Percentiles rank a stretch among this genome's conserved stretches.
phyloP scores from a whole-genome alignment of 1,140 invertebrate species.

The Aleiodes sp. region DNA sequence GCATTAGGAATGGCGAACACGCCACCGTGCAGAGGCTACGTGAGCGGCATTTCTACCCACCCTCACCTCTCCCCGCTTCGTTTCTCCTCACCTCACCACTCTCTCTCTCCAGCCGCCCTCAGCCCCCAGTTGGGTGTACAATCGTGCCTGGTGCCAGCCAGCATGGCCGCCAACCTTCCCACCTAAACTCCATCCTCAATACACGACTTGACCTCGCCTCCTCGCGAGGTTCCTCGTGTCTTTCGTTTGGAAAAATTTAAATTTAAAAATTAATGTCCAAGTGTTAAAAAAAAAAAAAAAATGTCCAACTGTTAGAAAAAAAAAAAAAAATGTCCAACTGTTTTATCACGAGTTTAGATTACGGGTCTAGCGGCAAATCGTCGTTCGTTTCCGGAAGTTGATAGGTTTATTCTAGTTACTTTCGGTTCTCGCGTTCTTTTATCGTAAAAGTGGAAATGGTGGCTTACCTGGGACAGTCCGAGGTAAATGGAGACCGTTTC shows the following conservation, averaged over 20 bases:
- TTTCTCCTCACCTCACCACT: conserved; percentile 49
- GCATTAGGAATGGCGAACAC: conserved; percentile 74
- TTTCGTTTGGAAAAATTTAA: neutral
- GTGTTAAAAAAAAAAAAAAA: neutral
- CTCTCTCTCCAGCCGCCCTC: conserved; percentile 37
- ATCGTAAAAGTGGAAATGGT: neutral
- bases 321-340: neutral
- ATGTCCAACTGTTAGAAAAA: neutral
- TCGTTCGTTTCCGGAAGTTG: neutral
- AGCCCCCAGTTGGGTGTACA: conserved; percentile 50
- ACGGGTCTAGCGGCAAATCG: neutral
- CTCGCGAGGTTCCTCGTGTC: conserved; percentile 30
- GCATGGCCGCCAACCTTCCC: conserved; percentile 62
- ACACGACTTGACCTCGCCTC: conserved; percentile 58
- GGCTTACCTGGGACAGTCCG: conserved; percentile 94
- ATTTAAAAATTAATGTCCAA: too few species aligned
- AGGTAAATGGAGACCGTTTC: conserved; percentile 99
- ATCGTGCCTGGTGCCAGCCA: conserved; percentile 56
- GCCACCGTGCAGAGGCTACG: conserved; percentile 71
- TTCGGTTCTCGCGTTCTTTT: neutral
- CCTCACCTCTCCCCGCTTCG: conserved; percentile 51
- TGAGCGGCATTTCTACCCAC: conserved; percentile 70
- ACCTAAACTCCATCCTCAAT: conserved; percentile 36
- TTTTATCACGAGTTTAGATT: neutral
- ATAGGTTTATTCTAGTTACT: too few species aligned